Evolutionary conservation across 2,888 invertebrate genomes (phyloP).

Genomic region (Capitulum mitella): DNA sequence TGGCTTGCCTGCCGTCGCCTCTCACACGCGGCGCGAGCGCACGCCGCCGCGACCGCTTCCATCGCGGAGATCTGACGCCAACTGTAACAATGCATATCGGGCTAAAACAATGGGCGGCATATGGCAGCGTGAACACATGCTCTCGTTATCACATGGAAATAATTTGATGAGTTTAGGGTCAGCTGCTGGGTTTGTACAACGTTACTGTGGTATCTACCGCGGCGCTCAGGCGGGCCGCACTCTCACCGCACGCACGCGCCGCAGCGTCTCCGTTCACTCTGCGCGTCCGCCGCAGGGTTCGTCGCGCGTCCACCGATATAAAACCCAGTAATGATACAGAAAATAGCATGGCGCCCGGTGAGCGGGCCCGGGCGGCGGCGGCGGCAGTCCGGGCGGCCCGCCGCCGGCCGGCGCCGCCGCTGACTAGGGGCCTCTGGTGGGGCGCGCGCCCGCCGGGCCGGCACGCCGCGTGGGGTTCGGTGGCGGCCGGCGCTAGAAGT

Average conservation of each 20-base stretch:
- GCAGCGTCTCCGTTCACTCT: neutral
- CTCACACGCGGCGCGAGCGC: neutral
- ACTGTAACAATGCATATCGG: neutral
- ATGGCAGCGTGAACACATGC: neutral
- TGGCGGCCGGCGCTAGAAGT: slow-evolving; percentile 55
- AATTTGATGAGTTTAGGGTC: neutral
- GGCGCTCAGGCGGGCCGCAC: neutral
- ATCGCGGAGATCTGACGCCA: neutral
- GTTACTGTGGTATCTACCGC: neutral
- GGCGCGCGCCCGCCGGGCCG: neutral
- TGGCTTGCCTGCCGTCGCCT: neutral
- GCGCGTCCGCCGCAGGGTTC: neutral
- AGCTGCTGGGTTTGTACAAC: slow-evolving; percentile 12
- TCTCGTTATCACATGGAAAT: neutral
- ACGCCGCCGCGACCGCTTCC: neutral
- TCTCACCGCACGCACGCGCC: neutral
- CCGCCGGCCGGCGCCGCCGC: neutral
- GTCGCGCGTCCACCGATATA: neutral
- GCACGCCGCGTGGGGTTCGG: neutral
- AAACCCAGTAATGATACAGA: slow-evolving; percentile 5
- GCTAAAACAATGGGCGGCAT: neutral
- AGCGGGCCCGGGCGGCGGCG: neutral
- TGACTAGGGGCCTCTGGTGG: neutral
- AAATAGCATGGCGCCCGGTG: slow-evolving; percentile 8
- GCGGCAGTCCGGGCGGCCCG: neutral